Conservation (phyloP, 2,113 vertebrate species). For the Rousettus leschenaultii region DNA sequence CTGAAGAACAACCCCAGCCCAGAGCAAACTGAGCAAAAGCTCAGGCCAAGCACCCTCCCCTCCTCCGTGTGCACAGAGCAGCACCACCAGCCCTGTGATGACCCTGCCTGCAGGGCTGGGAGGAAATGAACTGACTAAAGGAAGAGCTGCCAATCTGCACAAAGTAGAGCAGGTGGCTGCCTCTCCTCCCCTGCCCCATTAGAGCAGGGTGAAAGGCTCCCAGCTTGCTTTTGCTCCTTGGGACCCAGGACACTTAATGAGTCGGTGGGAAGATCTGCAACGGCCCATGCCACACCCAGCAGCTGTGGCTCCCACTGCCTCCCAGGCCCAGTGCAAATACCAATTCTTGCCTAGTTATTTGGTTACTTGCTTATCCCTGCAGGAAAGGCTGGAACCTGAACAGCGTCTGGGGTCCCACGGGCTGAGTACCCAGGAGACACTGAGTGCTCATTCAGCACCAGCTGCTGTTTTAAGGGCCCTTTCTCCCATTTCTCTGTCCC, state of each 20-base stretch:
- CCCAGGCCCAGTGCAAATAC: not conserved
- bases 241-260: not conserved
- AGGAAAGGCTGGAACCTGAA: not conserved
- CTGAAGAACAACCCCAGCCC: not conserved
- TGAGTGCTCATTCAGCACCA: too few species aligned
- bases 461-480: not conserved
- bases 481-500: not conserved
- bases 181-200: not conserved
- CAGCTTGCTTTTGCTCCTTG: too few species aligned
- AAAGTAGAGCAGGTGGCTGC: accelerated
- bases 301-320: not conserved
- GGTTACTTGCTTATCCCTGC: not conserved
- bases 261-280: not conserved
- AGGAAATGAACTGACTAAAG: not conserved
- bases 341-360: not conserved
- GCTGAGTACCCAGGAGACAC: too few species aligned
- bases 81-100: not conserved
- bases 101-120: not conserved
- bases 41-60: accelerated
- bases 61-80: not conserved
- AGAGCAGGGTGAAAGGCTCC: not conserved
- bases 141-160: not conserved
- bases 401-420: not conserved
- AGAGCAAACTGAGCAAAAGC: not conserved
- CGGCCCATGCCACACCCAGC: not conserved